A percentile compares a stretch with the other conserved stretches of the same genome.
phyloP scores from a whole-genome alignment of 2,888 invertebrate genomes.

The Liopterus haemorrhoidalis region DNA sequence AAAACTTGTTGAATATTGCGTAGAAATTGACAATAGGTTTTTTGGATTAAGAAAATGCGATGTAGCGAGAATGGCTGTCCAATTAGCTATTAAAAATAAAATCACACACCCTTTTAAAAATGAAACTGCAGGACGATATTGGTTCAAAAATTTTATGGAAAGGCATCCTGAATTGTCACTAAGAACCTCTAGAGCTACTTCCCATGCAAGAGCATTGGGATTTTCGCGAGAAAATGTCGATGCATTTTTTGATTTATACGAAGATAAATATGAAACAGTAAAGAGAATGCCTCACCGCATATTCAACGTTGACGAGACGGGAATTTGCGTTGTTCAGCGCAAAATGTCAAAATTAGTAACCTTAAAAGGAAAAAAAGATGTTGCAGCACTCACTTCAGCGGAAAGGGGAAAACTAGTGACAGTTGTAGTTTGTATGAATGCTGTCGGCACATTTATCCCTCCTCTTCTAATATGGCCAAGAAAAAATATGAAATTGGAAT shows the following conservation, averaged over 20 bases:
- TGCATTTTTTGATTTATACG: constrained; percentile 34
- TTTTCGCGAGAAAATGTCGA: constrained; percentile 35
- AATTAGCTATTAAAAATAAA: constrained; percentile 30
- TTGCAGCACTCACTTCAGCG: constrained; percentile 31
- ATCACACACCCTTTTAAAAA: constrained; percentile 32
- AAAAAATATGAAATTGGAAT: constrained; percentile 34
- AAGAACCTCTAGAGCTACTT: constrained; percentile 35
- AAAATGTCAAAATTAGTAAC: constrained; percentile 29
- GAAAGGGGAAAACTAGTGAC: constrained; percentile 35
- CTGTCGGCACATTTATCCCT: constrained; percentile 36
- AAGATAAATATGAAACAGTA: constrained; percentile 29
- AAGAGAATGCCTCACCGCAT: constrained; percentile 28
- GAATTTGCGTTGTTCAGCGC: constrained; percentile 32
- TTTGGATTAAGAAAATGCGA: constrained; percentile 35
- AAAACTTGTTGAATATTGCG: constrained; percentile 28
- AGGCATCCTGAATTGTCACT: constrained; percentile 34
- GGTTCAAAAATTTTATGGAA: constrained; percentile 33
- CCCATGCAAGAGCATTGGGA: constrained; percentile 32
- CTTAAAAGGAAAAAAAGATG: constrained; percentile 34
- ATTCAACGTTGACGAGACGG: constrained; percentile 36
- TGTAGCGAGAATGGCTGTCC: constrained; percentile 31
- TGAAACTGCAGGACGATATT: constrained; percentile 34
- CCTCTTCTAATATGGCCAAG: constrained; percentile 38
- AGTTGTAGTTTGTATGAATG: constrained; percentile 35
- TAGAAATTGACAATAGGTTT: constrained; percentile 32